These are phyloP conservation scores for Toxostoma redivivum DNA, from an alignment of 2,113 vertebrate genomes.

Conservation along the genomic window DNA sequence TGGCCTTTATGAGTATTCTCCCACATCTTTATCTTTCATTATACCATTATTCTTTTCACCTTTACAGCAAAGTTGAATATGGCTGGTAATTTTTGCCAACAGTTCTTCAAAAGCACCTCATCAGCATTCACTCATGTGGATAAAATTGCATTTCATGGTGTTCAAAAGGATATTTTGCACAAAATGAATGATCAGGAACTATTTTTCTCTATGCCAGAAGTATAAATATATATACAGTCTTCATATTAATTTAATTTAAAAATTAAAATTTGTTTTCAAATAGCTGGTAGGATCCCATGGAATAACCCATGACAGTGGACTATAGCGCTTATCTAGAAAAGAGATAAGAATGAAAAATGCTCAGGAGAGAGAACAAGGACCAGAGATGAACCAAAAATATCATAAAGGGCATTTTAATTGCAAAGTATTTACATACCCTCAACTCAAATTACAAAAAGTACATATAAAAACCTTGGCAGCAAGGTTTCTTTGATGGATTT, in stretches of 20 bases:
- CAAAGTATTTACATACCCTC: neutral
- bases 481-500: neutral
- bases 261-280: neutral
- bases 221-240: neutral
- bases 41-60: constrained; percentile 1
- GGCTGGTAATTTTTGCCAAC: neutral
- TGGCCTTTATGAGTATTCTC: neutral
- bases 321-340: neutral
- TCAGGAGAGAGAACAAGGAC: neutral
- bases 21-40: constrained; percentile 16
- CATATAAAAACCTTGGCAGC: neutral
- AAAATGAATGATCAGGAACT: neutral
- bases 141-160: constrained; percentile 24
- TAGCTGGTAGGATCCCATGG: neutral
- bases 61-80: neutral
- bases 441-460: neutral
- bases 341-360: neutral
- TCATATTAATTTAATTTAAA: neutral
- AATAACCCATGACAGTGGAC: neutral
- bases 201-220: neutral
- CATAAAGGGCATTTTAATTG: neutral
- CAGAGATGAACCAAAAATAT: neutral
- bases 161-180: neutral
- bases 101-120: constrained; percentile 18
- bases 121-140: constrained; percentile 19